These are phyloP conservation scores for Hydropsyche betteni DNA, from an alignment of 2,888 invertebrate genomes.

Conservation along the genomic window DNA sequence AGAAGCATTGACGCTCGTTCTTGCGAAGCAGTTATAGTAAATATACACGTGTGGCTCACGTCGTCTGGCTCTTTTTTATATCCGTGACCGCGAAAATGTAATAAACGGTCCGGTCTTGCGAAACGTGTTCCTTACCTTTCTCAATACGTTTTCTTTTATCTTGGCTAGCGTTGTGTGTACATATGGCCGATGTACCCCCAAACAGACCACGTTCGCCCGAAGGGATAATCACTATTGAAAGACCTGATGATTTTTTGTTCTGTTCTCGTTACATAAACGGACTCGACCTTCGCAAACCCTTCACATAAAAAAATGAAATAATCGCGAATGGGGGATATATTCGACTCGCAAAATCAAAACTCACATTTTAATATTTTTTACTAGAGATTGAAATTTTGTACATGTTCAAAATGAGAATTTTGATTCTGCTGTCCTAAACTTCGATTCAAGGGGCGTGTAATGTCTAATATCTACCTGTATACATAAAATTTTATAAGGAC, in stretches of 20 bases:
- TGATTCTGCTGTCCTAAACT: too few relatives aligned
- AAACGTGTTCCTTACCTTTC: conserved; percentile 32
- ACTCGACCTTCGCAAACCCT: conserved; percentile 22
- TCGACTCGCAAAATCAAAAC: too few relatives aligned
- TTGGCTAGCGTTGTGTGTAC: neutral
- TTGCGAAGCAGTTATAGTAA: neutral
- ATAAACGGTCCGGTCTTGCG: conserved; percentile 15
- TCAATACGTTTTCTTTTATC: conserved; percentile 32
- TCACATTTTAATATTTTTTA: too few relatives aligned
- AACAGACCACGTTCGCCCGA: neutral
- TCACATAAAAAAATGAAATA: neutral
- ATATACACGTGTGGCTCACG: neutral
- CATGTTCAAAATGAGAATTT: too few relatives aligned
- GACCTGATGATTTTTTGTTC: neutral
- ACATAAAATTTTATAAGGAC: too few relatives aligned
- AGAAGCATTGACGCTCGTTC: neutral
- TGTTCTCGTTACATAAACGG: neutral
- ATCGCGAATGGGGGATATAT: too few relatives aligned
- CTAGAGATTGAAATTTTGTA: too few relatives aligned
- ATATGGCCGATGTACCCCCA: neutral
- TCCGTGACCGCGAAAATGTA: conserved; percentile 28
- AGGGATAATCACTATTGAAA: conserved; percentile 18
- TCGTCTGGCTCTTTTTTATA: conserved; percentile 11
- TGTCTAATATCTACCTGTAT: too few relatives aligned
- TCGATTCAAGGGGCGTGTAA: too few relatives aligned